A percentile compares a stretch with the other conserved stretches of the same genome.
Conservation (phyloP, 2,113 vertebrate species). For the Macheiramphus alcinus region DNA sequence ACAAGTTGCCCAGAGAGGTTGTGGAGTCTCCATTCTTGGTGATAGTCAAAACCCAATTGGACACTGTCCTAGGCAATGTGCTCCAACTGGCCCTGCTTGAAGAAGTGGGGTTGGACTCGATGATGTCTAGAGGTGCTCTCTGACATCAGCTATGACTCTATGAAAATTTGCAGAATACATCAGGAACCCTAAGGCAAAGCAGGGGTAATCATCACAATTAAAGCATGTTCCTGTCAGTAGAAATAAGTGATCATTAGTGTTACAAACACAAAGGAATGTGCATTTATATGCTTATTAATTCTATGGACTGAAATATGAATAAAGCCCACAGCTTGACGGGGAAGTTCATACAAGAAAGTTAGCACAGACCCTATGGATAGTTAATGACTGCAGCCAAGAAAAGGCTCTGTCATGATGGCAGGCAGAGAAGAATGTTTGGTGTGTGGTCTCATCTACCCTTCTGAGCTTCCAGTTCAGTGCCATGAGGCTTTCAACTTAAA, state of each 20-base stretch:
- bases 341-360: neutral
- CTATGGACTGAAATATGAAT: neutral
- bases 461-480: neutral
- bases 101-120: neutral
- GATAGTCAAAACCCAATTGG: neutral
- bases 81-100: neutral
- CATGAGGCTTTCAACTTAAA: neutral
- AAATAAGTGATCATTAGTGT: constrained; percentile 14
- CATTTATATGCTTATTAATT: constrained; percentile 21
- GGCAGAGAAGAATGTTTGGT: neutral
- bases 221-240: neutral
- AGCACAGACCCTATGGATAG: neutral
- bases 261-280: constrained; percentile 4
- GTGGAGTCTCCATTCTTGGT: neutral
- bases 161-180: neutral
- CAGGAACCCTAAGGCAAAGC: constrained; percentile 22
- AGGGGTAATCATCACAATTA: neutral
- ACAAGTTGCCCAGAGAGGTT: neutral
- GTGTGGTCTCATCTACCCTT: neutral
- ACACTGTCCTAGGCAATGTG: neutral
- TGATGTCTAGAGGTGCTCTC: neutral
- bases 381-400: neutral
- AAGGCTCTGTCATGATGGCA: neutral
- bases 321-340: neutral
- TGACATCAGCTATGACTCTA: neutral